Evolutionary conservation across 2,113 vertebrate species (phyloP), one percentile per base, ranked within the genome.

Genomic region (Calidris pygmaea): DNA sequence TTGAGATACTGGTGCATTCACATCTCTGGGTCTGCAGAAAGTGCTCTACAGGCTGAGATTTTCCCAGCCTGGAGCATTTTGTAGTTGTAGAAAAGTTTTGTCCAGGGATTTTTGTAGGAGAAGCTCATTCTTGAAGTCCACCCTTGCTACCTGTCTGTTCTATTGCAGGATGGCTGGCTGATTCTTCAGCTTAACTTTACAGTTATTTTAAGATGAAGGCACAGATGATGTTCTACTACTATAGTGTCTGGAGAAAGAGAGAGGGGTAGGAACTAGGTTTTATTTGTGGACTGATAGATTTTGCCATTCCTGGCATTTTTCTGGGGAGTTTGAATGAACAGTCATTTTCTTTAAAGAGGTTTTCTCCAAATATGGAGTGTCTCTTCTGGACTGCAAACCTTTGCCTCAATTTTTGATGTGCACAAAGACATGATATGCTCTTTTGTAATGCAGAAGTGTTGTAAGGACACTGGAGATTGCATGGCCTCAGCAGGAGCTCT

Each of bases 211-310:
- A 43, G 63, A 17, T n/a, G 35, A 82, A 58, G 37, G 9, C 26
- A 50, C 3, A 65, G 34, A 43, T 50, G 12, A n/a, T 43, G 4
- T 32, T 68, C n/a, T 85, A 6, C 21, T 77, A 24, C 10, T 81
- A 9, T 16, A 41, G 13, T 14, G 7, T 65, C 41, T 92, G 34
- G 22, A 74, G 34, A 37, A 75, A 32, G 19, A 73, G 3, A 47
- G 35, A 60, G 17, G 3, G 55, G 10, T 45, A 55, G 48, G 11
- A 66, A 20, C 9, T 17, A 11, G 2, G 32, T 0, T 6, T 32
- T n/a, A 83, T 80, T 43, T 23, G 1, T 6, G 2, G 4, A n/a
- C 32, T 0, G 0, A 67, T 53, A 0, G 1, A 16, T 12, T 30
- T 47, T 35, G 21, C 47, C 84, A 39, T 71, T 73, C 39, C 21